Evolutionary conservation across 2,113 vertebrate species (phyloP), one percentile per base, ranked within the genome.

Genomic region (Hystrix cristata): DNA sequence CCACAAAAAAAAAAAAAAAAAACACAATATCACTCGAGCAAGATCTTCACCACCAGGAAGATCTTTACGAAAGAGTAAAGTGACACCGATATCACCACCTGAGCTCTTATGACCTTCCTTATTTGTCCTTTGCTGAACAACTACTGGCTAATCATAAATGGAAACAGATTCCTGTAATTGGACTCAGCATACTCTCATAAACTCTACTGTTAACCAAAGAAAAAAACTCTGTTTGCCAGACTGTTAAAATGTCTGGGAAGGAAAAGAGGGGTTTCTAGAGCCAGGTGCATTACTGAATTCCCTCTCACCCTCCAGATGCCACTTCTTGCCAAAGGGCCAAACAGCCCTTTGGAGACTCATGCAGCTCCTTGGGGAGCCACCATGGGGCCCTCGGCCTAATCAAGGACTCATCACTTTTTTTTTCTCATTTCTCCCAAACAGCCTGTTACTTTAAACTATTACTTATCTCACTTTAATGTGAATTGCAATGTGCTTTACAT

Each of bases 401-500:
- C 57, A 51, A 34, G 8, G 11, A 19, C 34, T 48, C 15, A 13
- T 8, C 29, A 19, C 19, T 55, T 1, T 62, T 55, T 14, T 64
- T 19, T 31, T 64, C 31, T 60, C 46, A 64, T 59, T 55, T 29
- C 31, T 38, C 25, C 5, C 27, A 0, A 23, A 79, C 3, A 25
- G 16, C 8, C 90, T 90, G 57, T 86, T 23, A 71, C 16, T 86
- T 90, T 27, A 69, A 92, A 25, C 27, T n/a, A 85, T 16, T 62
- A 18, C 51, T 53, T 13, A 25, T 87, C 51, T 80, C 43, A 55
- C 46, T 55, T 87, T 91, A 74, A 53, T 21, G 67, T 69, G 43
- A 91, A 69, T 92, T 62, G 86, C 78, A 95, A 78, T 14, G 5
- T 83, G 46, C 13, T 46, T 90, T 87, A 18, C 57, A 93, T 78